These are phyloP conservation scores for Magallana nippona DNA, from an alignment of 2,888 invertebrate genomes.

Conservation along the genomic window DNA sequence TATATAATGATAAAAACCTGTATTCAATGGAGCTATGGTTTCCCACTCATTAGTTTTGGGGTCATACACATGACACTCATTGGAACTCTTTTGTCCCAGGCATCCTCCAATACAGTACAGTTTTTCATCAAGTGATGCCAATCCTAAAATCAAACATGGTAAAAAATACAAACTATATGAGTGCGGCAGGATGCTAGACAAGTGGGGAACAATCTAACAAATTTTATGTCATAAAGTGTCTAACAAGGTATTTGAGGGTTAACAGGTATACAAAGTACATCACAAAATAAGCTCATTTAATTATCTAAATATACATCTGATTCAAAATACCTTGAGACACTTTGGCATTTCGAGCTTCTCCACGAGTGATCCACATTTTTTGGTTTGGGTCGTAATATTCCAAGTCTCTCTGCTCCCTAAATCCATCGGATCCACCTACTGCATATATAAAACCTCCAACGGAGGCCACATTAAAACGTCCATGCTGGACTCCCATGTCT, in stretches of 20 bases:
- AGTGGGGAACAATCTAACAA: too few relatives aligned
- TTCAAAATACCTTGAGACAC: conserved; percentile 84
- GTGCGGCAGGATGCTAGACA: not conserved
- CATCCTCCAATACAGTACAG: conserved; percentile 91
- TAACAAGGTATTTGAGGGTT: too few relatives aligned
- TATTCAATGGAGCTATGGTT: conserved; percentile 84
- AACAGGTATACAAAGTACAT: not conserved
- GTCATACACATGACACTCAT: conserved; percentile 87
- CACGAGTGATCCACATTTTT: conserved; percentile 82
- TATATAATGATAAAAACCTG: conserved; percentile 78
- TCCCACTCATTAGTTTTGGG: conserved; percentile 85
- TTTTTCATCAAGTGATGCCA: conserved; percentile 84
- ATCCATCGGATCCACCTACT: conserved; percentile 91
- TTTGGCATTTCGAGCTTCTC: conserved; percentile 84
- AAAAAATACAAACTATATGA: too few relatives aligned
- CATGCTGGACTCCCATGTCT: conserved; percentile 87
- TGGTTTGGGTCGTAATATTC: conserved; percentile 83
- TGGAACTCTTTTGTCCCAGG: conserved; percentile 86
- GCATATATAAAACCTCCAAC: conserved; percentile 85
- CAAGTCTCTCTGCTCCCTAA: conserved; percentile 87
- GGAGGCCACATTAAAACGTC: conserved; percentile 89
- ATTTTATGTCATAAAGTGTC: too few relatives aligned
- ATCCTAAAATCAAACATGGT: conserved; percentile 80
- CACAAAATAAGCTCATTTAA: too few relatives aligned
- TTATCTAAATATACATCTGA: too few relatives aligned